These are phyloP conservation scores for Amblyjoppa fuscipennis DNA, from an alignment of 2,888 invertebrate species.

Conservation along the genomic window DNA sequence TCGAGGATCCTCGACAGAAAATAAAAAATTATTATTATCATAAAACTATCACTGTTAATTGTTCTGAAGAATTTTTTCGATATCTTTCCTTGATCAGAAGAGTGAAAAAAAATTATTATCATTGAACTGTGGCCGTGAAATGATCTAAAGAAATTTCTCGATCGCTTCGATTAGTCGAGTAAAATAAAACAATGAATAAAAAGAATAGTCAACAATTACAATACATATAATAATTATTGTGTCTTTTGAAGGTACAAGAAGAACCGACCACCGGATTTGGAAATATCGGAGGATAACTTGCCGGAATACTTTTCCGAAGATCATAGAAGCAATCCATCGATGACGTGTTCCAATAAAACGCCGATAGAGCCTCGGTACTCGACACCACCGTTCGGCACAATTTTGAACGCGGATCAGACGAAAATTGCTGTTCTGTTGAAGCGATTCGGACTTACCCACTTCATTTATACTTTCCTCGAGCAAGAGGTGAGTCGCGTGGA, in stretches of 20 bases:
- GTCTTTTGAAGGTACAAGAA: slow-evolving; percentile 70
- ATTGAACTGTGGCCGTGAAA: too few species aligned
- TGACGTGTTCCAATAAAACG: slow-evolving; percentile 74
- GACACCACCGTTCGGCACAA: slow-evolving; percentile 79
- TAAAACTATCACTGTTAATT: too few species aligned
- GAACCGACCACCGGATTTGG: slow-evolving; percentile 74
- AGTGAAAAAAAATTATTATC: too few species aligned
- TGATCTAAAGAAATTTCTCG: too few species aligned
- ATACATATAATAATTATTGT: background rate
- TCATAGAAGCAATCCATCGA: background rate
- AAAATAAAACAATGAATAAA: background rate
- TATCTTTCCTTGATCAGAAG: too few species aligned
- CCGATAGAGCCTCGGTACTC: slow-evolving; percentile 78
- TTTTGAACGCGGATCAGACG: slow-evolving; percentile 74
- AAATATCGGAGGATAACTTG: slow-evolving; percentile 61
- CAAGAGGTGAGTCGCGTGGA: slow-evolving; percentile 78
- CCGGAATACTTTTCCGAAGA: background rate
- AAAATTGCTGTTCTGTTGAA: slow-evolving; percentile 77
- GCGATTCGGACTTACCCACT: slow-evolving; percentile 75
- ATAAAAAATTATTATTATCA: too few species aligned
- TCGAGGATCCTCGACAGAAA: background rate
- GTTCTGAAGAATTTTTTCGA: too few species aligned
- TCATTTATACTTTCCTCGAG: slow-evolving; percentile 78
- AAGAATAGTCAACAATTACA: background rate
- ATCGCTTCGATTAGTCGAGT: too few species aligned